Evolutionary conservation across 2,888 invertebrate species (phyloP).

Genomic region (Thymelicus sylvestris): DNA sequence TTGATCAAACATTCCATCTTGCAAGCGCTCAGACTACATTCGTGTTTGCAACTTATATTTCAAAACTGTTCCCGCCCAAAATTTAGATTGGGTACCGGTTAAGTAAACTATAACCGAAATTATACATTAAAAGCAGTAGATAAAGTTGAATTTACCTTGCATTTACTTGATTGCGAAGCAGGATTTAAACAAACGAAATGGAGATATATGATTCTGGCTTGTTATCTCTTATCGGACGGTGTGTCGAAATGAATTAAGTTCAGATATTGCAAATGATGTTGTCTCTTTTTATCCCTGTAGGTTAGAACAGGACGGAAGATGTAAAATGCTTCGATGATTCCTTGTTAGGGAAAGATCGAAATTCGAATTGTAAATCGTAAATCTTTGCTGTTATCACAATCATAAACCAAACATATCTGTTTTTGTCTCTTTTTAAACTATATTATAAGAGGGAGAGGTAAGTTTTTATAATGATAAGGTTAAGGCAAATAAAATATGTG

Average conservation of each 20-base stretch:
- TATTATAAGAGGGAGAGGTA: background rate
- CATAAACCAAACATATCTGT: slow-evolving; percentile 38
- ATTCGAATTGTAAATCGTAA: slow-evolving; percentile 31
- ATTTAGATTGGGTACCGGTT: slow-evolving; percentile 61
- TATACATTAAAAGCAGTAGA: slow-evolving; percentile 40
- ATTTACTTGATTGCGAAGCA: slow-evolving; percentile 45
- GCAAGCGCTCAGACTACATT: slow-evolving; percentile 54
- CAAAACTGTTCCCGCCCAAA: slow-evolving; percentile 69
- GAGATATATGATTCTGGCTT: slow-evolving; percentile 43
- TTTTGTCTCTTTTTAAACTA: slow-evolving; percentile 21
- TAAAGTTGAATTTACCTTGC: slow-evolving; percentile 49
- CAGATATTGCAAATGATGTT: slow-evolving; percentile 40
- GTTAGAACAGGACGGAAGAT: slow-evolving; percentile 23
- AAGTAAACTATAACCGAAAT: slow-evolving; percentile 44
- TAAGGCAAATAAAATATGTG: slow-evolving; percentile 20
- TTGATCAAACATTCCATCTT: too few relatives aligned
- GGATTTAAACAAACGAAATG: slow-evolving; percentile 51
- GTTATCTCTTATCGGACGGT: slow-evolving; percentile 45
- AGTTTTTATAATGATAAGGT: background rate
- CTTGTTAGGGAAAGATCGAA: slow-evolving; percentile 33
- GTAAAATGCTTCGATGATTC: slow-evolving; percentile 24
- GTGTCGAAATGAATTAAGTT: slow-evolving; percentile 50
- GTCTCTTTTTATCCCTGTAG: slow-evolving; percentile 31
- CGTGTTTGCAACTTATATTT: slow-evolving; percentile 68
- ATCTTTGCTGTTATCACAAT: slow-evolving; percentile 37